Conservation (phyloP, 2,888 invertebrate genomes). For the Serripes groenlandicus region DNA sequence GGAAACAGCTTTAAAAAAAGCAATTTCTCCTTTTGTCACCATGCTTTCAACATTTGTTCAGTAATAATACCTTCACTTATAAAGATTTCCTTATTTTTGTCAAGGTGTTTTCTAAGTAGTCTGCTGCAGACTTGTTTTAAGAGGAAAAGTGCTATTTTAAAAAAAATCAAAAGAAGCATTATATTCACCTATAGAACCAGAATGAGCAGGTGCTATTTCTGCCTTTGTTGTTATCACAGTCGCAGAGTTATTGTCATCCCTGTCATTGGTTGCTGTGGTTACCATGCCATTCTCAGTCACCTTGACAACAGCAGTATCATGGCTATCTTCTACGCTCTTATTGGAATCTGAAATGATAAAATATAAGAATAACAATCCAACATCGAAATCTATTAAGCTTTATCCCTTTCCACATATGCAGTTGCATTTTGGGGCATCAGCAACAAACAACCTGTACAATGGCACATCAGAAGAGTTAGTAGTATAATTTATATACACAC, state of each 20-base stretch:
- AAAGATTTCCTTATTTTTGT: too few relatives aligned
- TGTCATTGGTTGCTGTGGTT: constrained; percentile 28
- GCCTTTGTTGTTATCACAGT: constrained; percentile 73
- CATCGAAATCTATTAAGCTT: too few relatives aligned
- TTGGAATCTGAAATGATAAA: constrained; percentile 50
- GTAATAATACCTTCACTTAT: too few relatives aligned
- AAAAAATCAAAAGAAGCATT: neutral
- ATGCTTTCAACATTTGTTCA: too few relatives aligned
- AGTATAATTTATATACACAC: too few relatives aligned
- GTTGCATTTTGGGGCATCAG: too few relatives aligned
- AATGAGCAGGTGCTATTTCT: constrained; percentile 71
- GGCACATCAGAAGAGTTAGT: too few relatives aligned
- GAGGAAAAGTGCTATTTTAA: neutral
- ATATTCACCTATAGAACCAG: constrained; percentile 47
- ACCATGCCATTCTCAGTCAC: constrained; percentile 54
- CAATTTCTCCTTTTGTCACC: too few relatives aligned
- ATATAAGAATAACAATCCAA: neutral
- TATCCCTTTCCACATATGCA: too few relatives aligned
- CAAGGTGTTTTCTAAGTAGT: neutral
- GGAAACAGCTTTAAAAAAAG: neutral
- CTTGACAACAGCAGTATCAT: constrained; percentile 61
- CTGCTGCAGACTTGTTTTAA: neutral
- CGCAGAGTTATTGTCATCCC: constrained; percentile 25
- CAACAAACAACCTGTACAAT: too few relatives aligned
- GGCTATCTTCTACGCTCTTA: constrained; percentile 57